phyloP scores from a whole-genome alignment of 2,888 invertebrate genomes.

The Loripinus fragilis region DNA sequence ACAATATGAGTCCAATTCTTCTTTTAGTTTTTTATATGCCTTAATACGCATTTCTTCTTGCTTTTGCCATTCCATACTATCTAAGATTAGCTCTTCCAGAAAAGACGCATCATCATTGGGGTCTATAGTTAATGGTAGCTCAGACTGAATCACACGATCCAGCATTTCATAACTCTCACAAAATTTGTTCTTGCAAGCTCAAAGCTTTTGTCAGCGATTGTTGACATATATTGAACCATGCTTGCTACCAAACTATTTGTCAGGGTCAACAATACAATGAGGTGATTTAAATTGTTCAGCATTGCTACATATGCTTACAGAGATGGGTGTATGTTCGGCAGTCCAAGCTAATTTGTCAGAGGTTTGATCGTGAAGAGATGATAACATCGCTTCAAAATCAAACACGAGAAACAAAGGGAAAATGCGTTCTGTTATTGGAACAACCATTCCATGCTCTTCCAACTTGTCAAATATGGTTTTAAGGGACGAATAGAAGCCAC shows the following conservation, averaged over 20 bases:
- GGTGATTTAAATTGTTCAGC: conserved; percentile 16
- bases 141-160: not conserved
- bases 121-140: not conserved
- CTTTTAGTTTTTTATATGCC: conserved; percentile 16
- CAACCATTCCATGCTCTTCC: conserved; percentile 15
- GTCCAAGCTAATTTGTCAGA: not conserved
- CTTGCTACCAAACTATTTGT: not conserved
- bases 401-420: conserved; percentile 18
- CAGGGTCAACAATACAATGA: not conserved
- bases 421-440: conserved; percentile 3
- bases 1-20: conserved; percentile 25
- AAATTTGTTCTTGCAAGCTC: not conserved
- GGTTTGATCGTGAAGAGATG: not conserved
- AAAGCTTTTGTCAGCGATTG: not conserved
- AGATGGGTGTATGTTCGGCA: too few species aligned
- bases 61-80: not conserved
- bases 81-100: not conserved
- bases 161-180: not conserved
- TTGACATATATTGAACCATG: not conserved
- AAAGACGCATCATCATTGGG: not conserved
- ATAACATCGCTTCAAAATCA: conserved; percentile 7
- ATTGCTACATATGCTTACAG: conserved; percentile 32
- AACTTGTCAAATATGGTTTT: conserved; percentile 32
- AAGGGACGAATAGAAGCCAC: not conserved
- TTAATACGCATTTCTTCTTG: not conserved